Evolutionary conservation across 2,888 invertebrate species (phyloP), one percentile per base, ranked within the genome.

Genomic region (Suillia variegata): DNA sequence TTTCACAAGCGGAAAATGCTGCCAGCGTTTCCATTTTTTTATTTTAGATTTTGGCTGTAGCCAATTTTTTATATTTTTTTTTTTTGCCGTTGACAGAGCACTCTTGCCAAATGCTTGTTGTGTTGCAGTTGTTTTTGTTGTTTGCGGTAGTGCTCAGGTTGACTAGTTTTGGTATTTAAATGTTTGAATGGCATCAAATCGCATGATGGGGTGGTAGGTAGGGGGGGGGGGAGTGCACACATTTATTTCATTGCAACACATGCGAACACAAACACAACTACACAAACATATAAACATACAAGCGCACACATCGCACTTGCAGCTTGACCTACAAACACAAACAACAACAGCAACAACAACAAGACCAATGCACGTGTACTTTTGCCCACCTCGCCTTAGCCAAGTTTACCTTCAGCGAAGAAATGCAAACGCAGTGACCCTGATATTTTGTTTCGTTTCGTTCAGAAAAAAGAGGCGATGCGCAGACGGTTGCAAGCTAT

Each of bases 261-360:
- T n/a, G 17, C 34, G 21, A 6, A 42, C 42, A 3, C 17, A 3
- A 45, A 3, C 6, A 17, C 12, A 1, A 10, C 1, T 18, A 10
- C 22, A 24, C n/a, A 18, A n/a, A n/a, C n/a, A n/a, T n/a, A 24
- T 26, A 38, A 20, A 34, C 54, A 18, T 18, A 15, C 22, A 8
- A 10, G 33, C 13, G 24, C 45, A 59, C 51, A 59, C 54, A 59
- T 51, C n/a, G n/a, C n/a, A n/a, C n/a, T n/a, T n/a, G n/a, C n/a
- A n/a, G n/a, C n/a, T 55, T 59, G 59, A 59, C 59, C 59, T 55
- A 59, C 55, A 59, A 59, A 59, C 26, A 18, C 18, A 18, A n/a
- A n/a, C n/a, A n/a, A n/a, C n/a, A n/a, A n/a, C n/a, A n/a, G n/a
- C n/a, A n/a, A n/a, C n/a, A n/a, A n/a, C n/a, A n/a, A n/a, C n/a